Evolutionary conservation across 2,113 vertebrate genomes (phyloP).

Genomic region (Pachypanchax playfairii): DNA sequence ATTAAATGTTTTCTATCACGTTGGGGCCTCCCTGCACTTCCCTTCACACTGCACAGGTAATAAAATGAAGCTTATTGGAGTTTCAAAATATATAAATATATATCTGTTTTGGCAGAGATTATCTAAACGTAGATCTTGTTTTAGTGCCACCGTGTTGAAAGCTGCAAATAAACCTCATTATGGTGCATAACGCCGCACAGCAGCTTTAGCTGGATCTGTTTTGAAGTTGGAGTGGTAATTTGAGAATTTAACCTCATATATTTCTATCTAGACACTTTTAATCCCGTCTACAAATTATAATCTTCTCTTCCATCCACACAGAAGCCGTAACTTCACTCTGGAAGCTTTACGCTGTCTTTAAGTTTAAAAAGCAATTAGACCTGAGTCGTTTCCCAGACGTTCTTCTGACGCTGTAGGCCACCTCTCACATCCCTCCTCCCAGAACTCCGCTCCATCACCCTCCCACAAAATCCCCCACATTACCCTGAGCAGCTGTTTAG

Average conservation of each 20-base stretch:
- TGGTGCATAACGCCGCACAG: background rate
- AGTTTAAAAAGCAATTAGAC: slow-evolving; percentile 60
- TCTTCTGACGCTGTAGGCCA: slow-evolving; percentile 16
- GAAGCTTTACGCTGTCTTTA: slow-evolving; percentile 31
- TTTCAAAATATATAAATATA: background rate
- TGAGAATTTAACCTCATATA: slow-evolving; percentile 28
- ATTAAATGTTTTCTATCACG: background rate
- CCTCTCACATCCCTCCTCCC: slow-evolving; percentile 21
- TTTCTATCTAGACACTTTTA: slow-evolving; percentile 16
- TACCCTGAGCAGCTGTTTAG: slow-evolving; percentile 60
- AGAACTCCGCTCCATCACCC: slow-evolving; percentile 4
- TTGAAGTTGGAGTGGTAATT: slow-evolving; percentile 15
- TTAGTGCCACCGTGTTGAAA: background rate
- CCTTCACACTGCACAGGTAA: background rate
- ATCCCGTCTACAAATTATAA: slow-evolving; percentile 42
- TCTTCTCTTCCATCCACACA: slow-evolving; percentile 14
- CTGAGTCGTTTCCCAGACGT: slow-evolving; percentile 16
- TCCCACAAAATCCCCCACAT: slow-evolving; percentile 43
- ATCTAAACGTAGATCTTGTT: no score
- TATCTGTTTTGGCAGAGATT: background rate
- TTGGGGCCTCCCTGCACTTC: background rate
- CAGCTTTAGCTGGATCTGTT: slow-evolving; percentile 29
- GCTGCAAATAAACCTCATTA: slow-evolving; percentile 31
- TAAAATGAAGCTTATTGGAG: slow-evolving; percentile 1
- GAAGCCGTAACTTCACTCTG: slow-evolving; percentile 25